Base-by-base conservation (phyloP, 2,888 invertebrate species). In the Pseudococcus viburni region DNA sequence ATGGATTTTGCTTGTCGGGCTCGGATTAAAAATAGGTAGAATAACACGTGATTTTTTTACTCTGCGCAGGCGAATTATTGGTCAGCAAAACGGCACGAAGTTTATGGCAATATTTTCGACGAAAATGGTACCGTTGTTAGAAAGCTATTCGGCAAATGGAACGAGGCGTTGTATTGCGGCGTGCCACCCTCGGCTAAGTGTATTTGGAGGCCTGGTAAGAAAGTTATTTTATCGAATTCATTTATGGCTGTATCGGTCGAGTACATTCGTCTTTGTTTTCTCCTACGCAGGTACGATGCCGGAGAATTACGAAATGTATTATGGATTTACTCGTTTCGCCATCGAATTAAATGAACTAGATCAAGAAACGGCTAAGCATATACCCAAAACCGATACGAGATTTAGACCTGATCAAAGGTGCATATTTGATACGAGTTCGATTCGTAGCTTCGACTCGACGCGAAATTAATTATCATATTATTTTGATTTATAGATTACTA, bases 281-380 rank as follows among this genome's bases (percentile, higher is more conserved):
- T 0, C 46, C 46, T 46, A 46, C 51, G 22, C 42, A 94, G 95
- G 96, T 84, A 94, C 95, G 1, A 94, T 96, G 94, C 96, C 96
- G 0, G 95, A 95, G 19, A 95, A 96, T 90, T 94, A 95, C 91
- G 95, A 96, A 91, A 91, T 94, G 89, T 96, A 96, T 92, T 96
- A 96, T 92, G 96, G 96, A 5, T 96, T 96, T 92, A 96, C 96
- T 6, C 93, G 95, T 90, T 96, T 96, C 92, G 96, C 96, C 46
- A 96, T 96, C 92, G 96, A 96, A 91, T 93, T 96, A 88, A 96
- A 96, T 92, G 96, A 96, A 91, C 90, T 95, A 90, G 94, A 95
- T 90, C 93, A 94, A 0, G 94, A 95, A 89, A 91, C 92, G 90
- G 91, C 93, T 42, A 93, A 94, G 12, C 89, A 92, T 42, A 92